These are phyloP conservation scores for Cephus runcator DNA, from an alignment of 2,888 invertebrate genomes.

Conservation along the genomic window DNA sequence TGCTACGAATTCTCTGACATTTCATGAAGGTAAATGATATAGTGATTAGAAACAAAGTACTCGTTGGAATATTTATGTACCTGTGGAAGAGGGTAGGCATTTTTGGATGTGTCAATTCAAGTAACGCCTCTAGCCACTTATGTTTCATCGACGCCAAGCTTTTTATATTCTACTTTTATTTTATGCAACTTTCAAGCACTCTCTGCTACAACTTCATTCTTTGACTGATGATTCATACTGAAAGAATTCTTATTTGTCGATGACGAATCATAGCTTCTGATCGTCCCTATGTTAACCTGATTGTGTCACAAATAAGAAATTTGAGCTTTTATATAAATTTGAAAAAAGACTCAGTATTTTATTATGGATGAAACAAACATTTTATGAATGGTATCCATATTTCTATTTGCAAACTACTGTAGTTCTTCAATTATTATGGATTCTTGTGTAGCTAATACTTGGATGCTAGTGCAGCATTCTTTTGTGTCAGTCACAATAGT, in stretches of 20 bases:
- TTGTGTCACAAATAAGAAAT: background rate
- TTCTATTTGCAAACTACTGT: background rate
- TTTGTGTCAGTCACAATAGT: background rate
- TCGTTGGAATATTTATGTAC: background rate
- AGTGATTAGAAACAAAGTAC: background rate
- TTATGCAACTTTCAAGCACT: background rate
- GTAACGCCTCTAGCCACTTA: background rate
- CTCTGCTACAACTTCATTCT: background rate
- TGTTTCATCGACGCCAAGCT: background rate
- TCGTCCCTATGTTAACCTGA: background rate
- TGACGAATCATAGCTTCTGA: background rate
- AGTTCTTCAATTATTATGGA: background rate
- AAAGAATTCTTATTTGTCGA: background rate
- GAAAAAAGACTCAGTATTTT: background rate
- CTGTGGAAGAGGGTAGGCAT: background rate
- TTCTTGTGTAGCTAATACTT: background rate
- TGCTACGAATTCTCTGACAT: background rate
- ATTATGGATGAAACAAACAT: background rate
- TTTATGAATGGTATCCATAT: background rate
- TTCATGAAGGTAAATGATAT: constrained; percentile 8
- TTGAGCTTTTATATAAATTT: background rate
- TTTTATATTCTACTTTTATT: background rate
- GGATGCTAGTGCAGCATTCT: background rate
- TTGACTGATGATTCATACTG: constrained; percentile 1
- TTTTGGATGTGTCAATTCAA: background rate